Evolutionary conservation across 1,140 invertebrate species (phyloP).

Genomic region (Pseudomyrmex flavicornis): DNA sequence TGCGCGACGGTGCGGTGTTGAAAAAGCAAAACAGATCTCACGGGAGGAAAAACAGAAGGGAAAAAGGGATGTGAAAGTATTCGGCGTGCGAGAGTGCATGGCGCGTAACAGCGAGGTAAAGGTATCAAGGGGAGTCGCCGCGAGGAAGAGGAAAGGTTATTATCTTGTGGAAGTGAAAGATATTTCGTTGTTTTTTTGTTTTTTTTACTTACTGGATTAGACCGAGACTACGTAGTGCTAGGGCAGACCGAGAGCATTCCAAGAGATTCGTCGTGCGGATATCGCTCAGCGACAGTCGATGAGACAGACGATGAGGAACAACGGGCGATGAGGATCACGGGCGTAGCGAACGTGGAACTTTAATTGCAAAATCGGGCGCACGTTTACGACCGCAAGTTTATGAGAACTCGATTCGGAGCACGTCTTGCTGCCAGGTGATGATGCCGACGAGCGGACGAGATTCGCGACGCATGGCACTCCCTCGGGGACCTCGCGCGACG

Average conservation of each 20-base stretch:
- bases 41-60: not conserved
- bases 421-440: slow-evolving; percentile 35
- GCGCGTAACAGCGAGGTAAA: slow-evolving; percentile 43
- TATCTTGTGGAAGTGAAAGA: slow-evolving; percentile 8
- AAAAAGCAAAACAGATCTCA: too few species aligned
- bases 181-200: too few species aligned
- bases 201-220: slow-evolving; percentile 66
- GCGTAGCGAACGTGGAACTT: slow-evolving; percentile 17
- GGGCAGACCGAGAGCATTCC: slow-evolving; percentile 54
- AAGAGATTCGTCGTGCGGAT: slow-evolving; percentile 50
- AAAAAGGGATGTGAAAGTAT: not conserved
- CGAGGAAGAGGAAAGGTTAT: slow-evolving; percentile 37
- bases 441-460: slow-evolving; percentile 55
- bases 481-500: slow-evolving; percentile 41
- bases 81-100: slow-evolving; percentile 48
- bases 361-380: not conserved
- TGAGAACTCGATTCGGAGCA: slow-evolving; percentile 1
- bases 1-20: too few species aligned
- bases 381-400: not conserved
- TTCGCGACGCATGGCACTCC: slow-evolving; percentile 74
- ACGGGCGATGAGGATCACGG: not conserved
- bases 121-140: not conserved
- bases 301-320: not conserved
- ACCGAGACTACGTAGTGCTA: slow-evolving; percentile 52
- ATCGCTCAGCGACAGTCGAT: not conserved